Evolutionary conservation across 2,888 invertebrate genomes (phyloP).

Genomic region (Pristionchus mayeri): DNA sequence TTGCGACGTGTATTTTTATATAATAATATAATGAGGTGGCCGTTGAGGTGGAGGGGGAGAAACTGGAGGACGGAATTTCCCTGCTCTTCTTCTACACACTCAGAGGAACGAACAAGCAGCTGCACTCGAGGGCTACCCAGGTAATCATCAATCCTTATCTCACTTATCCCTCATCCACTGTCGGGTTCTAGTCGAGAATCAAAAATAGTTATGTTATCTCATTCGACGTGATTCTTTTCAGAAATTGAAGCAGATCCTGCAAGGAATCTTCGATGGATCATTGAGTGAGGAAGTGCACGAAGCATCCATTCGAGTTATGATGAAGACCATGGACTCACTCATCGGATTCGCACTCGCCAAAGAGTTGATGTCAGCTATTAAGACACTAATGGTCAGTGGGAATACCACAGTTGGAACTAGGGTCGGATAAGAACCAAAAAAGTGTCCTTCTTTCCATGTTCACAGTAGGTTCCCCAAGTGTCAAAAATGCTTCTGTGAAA

Average conservation of each 20-base stretch:
- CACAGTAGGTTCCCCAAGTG: no score
- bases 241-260: constrained; percentile 1
- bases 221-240: background rate
- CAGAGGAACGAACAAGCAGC: constrained; percentile 87
- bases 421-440: no score
- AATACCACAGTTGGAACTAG: background rate
- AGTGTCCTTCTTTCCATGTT: no score
- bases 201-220: background rate
- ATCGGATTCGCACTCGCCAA: background rate
- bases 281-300: background rate
- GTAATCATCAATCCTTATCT: constrained; percentile 78
- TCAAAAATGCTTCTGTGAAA: no score
- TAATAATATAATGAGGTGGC: no score
- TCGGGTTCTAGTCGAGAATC: no score
- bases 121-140: constrained; percentile 87
- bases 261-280: background rate
- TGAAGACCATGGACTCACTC: constrained; percentile 17
- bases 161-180: no score
- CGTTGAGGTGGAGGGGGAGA: constrained; percentile 49
- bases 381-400: background rate
- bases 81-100: constrained; percentile 90
- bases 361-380: constrained; percentile 9
- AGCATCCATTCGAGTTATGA: background rate
- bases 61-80: constrained; percentile 84
- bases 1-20: no score